A percentile compares a stretch with the other conserved stretches of the same genome.
Evolutionary conservation across 2,797 vertebrate genomes (phyloP).

Genomic region (Leptodactylus fallax): DNA sequence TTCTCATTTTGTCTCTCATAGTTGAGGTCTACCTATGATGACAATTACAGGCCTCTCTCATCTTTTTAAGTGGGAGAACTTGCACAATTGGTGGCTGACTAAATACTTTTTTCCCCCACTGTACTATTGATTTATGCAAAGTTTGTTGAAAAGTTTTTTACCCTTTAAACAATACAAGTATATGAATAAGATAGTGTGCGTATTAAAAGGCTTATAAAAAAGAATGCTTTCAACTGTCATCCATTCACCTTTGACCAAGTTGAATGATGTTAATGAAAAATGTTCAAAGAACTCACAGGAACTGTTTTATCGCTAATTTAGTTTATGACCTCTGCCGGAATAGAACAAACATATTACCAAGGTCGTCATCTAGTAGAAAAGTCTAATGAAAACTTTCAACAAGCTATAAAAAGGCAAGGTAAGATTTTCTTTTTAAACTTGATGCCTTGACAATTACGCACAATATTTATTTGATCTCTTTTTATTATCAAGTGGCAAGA

Average conservation of each 20-base stretch:
- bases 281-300: conserved; percentile 5
- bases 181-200: too few relatives aligned
- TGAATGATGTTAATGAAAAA: background rate
- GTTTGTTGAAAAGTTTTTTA: too few relatives aligned
- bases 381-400: conserved; percentile 82
- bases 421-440: conserved; percentile 59
- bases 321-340: conserved; percentile 69
- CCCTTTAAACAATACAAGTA: too few relatives aligned
- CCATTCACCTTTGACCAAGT: background rate
- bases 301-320: conserved; percentile 40
- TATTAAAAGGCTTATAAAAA: background rate
- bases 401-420: conserved; percentile 85
- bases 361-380: conserved; percentile 84
- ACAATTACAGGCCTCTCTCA: too few relatives aligned
- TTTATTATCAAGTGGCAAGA: background rate
- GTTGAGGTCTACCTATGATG: too few relatives aligned
- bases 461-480: background rate
- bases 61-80: too few relatives aligned
- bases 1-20: too few relatives aligned
- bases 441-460: background rate
- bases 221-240: background rate
- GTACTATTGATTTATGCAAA: too few relatives aligned
- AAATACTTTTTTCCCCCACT: too few relatives aligned
- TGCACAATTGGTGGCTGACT: too few relatives aligned
- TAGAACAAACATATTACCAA: conserved; percentile 94